Conservation (phyloP, 2,797 vertebrate genomes). For the Sternotherus odoratus region DNA sequence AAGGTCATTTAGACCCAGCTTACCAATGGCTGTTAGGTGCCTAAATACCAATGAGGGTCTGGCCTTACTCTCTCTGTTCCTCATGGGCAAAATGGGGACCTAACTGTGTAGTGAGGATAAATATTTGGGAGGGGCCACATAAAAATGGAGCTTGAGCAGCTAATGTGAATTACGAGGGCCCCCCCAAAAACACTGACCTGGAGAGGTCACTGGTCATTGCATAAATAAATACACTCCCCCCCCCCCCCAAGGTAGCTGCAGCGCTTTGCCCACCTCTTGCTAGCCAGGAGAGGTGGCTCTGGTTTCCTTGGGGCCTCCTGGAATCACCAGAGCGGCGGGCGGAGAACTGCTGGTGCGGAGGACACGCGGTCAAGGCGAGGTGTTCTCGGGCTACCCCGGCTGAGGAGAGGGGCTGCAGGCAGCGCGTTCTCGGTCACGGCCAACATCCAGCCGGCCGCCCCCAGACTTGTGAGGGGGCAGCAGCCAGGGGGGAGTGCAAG, state of each 20-base stretch:
- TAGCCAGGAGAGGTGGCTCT: background rate
- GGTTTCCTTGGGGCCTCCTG: background rate
- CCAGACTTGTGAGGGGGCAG: no score
- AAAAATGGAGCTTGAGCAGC: background rate
- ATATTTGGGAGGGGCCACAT: background rate
- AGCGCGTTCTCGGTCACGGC: no score
- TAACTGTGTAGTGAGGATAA: background rate
- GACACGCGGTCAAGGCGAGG: fast-evolving
- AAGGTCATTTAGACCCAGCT: background rate
- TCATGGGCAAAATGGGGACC: background rate
- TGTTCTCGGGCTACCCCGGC: background rate
- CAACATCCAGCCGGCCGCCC: no score
- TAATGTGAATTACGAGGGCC: fast-evolving
- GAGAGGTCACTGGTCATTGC: fast-evolving
- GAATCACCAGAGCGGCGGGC: background rate
- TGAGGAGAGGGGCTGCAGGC: background rate
- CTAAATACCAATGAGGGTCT: background rate
- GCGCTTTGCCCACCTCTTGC: background rate
- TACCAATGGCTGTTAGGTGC: background rate
- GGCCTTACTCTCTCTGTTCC: background rate
- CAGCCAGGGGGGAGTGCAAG: no score
- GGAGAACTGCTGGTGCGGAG: background rate
- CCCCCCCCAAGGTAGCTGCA: background rate
- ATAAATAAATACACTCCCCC: background rate
- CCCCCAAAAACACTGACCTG: background rate